Conservation (phyloP, 2,113 vertebrate species). For the Mesitornis unicolor region DNA sequence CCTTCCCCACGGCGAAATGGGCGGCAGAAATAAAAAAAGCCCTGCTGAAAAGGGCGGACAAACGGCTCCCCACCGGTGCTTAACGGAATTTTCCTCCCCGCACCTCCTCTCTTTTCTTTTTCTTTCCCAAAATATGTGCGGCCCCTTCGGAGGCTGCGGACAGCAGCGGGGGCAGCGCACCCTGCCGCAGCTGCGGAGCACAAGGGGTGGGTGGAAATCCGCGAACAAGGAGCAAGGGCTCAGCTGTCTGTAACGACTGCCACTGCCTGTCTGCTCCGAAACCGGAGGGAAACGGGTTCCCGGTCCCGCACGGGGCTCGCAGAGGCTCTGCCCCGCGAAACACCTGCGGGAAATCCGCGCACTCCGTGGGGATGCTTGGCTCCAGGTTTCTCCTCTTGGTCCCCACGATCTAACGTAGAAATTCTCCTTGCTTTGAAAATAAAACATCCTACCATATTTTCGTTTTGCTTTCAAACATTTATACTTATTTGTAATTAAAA, state of each 20-base stretch:
- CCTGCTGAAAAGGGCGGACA: neutral
- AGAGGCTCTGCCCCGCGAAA: neutral
- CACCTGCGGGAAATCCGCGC: neutral
- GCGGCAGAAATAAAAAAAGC: neutral
- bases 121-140: neutral
- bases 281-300: neutral
- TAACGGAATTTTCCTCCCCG: neutral
- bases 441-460: accelerated
- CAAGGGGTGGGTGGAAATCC: accelerated
- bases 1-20: neutral
- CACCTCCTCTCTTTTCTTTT: neutral
- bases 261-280: accelerated
- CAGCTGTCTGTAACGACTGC: neutral
- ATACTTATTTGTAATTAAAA: neutral
- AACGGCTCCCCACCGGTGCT: neutral
- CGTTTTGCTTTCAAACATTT: neutral
- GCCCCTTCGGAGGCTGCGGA: neutral
- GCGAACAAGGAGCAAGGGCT: accelerated
- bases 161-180: neutral
- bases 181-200: neutral
- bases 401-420: accelerated
- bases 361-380: neutral
- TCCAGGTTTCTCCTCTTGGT: accelerated
- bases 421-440: neutral
- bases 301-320: accelerated